Evolutionary conservation across 2,797 vertebrate genomes (phyloP).

Genomic region (Yasuhikotakia modesta): DNA sequence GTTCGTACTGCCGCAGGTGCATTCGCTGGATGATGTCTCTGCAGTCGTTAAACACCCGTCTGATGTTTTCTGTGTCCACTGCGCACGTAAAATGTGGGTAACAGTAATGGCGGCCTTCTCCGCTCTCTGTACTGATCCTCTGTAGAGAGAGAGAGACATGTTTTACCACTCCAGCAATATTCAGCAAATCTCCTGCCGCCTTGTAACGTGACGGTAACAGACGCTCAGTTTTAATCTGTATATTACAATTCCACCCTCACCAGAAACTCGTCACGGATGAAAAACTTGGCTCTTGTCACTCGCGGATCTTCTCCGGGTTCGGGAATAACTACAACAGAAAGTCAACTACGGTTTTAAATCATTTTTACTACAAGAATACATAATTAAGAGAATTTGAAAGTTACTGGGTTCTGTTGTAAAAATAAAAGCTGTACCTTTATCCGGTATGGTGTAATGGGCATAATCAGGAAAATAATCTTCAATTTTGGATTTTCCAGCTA

Average conservation of each 20-base stretch:
- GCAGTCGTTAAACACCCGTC: constrained; percentile 97
- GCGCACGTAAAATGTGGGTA: constrained; percentile 98
- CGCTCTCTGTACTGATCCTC: constrained; percentile 97
- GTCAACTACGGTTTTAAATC: too few species aligned
- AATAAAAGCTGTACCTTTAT: constrained; percentile 97
- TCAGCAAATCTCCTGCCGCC: too few species aligned
- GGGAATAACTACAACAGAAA: constrained; percentile 82
- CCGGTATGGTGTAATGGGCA: constrained; percentile 93
- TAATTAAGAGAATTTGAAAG: too few species aligned
- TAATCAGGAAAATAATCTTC: constrained; percentile 99
- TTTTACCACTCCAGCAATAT: background rate
- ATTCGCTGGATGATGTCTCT: constrained; percentile 98
- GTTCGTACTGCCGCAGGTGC: constrained; percentile 99
- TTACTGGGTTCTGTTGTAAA: too few species aligned
- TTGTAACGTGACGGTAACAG: background rate
- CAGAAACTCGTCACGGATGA: constrained; percentile 97
- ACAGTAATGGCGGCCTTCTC: constrained; percentile 95
- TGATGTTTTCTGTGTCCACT: constrained; percentile 98
- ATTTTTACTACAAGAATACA: too few species aligned
- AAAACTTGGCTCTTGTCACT: constrained; percentile 98
- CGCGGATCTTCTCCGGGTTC: constrained; percentile 96
- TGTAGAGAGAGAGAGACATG: constrained; percentile 61
- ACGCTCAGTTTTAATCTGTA: background rate
- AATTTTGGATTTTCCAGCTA: constrained; percentile 99
- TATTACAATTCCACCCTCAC: constrained; percentile 68